A percentile compares a stretch with the other conserved stretches of the same genome.
Conservation (phyloP, 2,888 invertebrate species). For the Chaetogeoica ovagalla region DNA sequence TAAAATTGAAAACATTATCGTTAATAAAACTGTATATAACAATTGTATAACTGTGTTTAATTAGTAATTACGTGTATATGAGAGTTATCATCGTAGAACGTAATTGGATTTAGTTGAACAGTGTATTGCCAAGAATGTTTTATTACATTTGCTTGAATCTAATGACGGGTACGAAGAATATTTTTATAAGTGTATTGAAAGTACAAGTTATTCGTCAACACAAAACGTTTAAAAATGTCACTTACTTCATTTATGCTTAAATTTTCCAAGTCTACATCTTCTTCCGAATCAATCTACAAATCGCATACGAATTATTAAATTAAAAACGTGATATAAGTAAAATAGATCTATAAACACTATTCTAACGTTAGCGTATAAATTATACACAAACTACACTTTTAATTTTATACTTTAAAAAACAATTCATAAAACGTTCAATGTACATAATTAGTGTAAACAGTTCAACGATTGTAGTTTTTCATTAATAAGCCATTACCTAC, state of each 20-base stretch:
- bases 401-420: neutral
- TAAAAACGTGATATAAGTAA: neutral
- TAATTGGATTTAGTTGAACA: slow-evolving; percentile 49
- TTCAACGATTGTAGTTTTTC: neutral
- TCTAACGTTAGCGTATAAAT: neutral
- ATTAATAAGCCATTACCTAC: neutral
- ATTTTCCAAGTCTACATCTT: slow-evolving; percentile 28
- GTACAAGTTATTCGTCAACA: neutral
- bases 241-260: slow-evolving; percentile 35
- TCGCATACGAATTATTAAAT: neutral
- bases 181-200: neutral
- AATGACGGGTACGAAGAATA: neutral
- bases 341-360: neutral
- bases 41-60: neutral
- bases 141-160: slow-evolving; percentile 34
- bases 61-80: slow-evolving; percentile 23
- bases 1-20: slow-evolving; percentile 15
- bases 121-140: slow-evolving; percentile 50
- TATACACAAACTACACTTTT: neutral
- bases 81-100: slow-evolving; percentile 31
- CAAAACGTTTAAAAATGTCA: neutral
- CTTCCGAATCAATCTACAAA: slow-evolving; percentile 25
- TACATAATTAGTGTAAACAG: neutral
- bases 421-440: neutral
- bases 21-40: neutral